Evolutionary conservation across 2,888 invertebrate species (phyloP), one percentile per base, ranked within the genome.

Genomic region (Ligdia adustata): DNA sequence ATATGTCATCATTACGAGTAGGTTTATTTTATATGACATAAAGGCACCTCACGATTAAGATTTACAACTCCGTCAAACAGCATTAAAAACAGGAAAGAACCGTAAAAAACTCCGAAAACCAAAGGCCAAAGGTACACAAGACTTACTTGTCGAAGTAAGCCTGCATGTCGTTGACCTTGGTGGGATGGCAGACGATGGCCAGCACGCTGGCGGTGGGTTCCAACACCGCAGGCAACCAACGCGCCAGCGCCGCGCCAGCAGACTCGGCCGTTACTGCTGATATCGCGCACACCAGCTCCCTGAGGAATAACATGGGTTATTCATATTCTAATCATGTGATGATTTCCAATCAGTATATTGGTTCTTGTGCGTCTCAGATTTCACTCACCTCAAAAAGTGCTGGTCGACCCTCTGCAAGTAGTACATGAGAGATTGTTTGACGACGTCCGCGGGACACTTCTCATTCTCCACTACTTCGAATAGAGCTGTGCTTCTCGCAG

Each of bases 401-500:
- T 92, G 92, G 3, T 92, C 91, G 0, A 94, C 92, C 11, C 92
- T 91, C 58, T 94, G 92, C 66, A 96, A 92, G 72, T 95, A 95
- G 35, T 94, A 93, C 39, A 93, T 75, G n/a, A 97, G 85, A 0
- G 96, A 95, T 64, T 95, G 92, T 20, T 82, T 75, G 13, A 96
- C 94, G 12, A 95, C 92, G 65, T 94, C 93, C 0, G 95, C 93
- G 6, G 96, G 93, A 44, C 94, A 95, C 70, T 95, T 95, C 78
- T 97, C 96, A 57, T 93, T 91, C 62, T 95, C 94, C 50, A 98
- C 95, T 37, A 96, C 93, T 71, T 97, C 95, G 80, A 95, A 98
- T 53, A 97, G 93, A n/a, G 96, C 91, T 9, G 97, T 96, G 71
- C 96, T 95, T 69, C 94, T 95, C 0, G 97, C 97, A 0, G 97